These are phyloP conservation scores for Onychomys arenicola DNA, from an alignment of 2,797 vertebrate genomes.

Conservation along the genomic window DNA sequence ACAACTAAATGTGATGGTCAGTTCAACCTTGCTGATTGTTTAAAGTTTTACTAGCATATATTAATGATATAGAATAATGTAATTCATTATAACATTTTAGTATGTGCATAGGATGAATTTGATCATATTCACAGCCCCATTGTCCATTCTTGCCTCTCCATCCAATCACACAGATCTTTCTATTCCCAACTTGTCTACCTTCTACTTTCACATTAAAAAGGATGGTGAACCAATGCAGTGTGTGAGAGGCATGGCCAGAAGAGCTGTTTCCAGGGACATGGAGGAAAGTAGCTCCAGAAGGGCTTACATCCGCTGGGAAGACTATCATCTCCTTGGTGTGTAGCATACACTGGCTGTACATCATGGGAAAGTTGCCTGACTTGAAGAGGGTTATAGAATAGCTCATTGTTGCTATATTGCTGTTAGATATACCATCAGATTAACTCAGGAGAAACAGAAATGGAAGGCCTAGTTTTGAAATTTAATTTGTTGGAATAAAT, in stretches of 20 bases:
- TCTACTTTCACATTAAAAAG: too few relatives aligned
- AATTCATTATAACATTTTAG: neutral
- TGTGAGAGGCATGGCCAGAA: neutral
- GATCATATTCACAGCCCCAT: neutral
- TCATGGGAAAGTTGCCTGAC: neutral
- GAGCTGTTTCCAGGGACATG: neutral
- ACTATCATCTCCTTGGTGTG: neutral
- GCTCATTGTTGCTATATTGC: neutral
- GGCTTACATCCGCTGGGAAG: neutral
- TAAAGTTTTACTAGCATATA: neutral
- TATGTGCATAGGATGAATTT: neutral
- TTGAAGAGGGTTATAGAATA: neutral
- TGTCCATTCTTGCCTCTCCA: too few relatives aligned
- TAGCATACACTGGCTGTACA: neutral
- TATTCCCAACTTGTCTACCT: neutral
- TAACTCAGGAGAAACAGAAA: neutral
- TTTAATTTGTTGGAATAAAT: neutral
- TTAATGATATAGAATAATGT: neutral
- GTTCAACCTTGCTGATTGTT: neutral
- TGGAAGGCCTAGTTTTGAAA: neutral
- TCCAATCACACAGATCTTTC: neutral
- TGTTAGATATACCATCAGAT: neutral
- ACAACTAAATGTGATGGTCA: neutral
- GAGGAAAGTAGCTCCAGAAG: neutral
- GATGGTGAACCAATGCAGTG: neutral